Conservation (phyloP, 1,140 invertebrate species). For the Calliopsis andreniformis region DNA sequence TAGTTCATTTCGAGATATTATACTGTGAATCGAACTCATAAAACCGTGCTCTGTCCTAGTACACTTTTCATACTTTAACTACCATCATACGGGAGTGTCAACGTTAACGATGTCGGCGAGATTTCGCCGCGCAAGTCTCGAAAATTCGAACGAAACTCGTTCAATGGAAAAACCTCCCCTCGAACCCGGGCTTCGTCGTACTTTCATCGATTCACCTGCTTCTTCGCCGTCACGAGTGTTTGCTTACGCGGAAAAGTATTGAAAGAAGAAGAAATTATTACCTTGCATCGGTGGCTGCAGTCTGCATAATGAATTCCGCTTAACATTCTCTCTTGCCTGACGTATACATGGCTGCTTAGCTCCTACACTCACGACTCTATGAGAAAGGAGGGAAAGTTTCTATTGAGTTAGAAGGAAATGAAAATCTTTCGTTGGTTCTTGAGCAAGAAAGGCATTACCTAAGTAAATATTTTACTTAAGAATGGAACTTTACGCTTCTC, state of each 20-base stretch:
- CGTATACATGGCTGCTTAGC: too few relatives aligned
- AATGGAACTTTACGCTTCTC: neutral
- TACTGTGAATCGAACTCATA: neutral
- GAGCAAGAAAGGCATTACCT: neutral
- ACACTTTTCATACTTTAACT: neutral
- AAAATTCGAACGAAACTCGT: slow-evolving; percentile 26
- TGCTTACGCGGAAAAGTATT: neutral
- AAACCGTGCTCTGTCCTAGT: neutral
- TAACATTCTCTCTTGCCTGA: slow-evolving; percentile 11
- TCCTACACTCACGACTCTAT: too few relatives aligned
- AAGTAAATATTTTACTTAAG: neutral
- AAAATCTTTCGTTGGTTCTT: neutral
- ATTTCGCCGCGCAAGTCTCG: slow-evolving; percentile 4
- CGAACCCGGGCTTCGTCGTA: slow-evolving; percentile 2
- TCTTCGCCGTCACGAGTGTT: slow-evolving; percentile 3
- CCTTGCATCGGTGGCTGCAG: slow-evolving; percentile 9
- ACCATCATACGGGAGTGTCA: neutral
- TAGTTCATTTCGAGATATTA: neutral
- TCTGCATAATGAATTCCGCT: slow-evolving; percentile 48
- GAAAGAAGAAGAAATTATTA: slow-evolving; percentile 35
- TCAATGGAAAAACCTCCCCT: slow-evolving; percentile 25
- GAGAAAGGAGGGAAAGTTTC: too few relatives aligned
- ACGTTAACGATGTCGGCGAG: neutral
- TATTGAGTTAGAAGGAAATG: slow-evolving; percentile 9
- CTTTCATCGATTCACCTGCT: slow-evolving; percentile 33